phyloP scores from a whole-genome alignment of 2,113 vertebrate genomes.

The Ammodytes marinus region DNA sequence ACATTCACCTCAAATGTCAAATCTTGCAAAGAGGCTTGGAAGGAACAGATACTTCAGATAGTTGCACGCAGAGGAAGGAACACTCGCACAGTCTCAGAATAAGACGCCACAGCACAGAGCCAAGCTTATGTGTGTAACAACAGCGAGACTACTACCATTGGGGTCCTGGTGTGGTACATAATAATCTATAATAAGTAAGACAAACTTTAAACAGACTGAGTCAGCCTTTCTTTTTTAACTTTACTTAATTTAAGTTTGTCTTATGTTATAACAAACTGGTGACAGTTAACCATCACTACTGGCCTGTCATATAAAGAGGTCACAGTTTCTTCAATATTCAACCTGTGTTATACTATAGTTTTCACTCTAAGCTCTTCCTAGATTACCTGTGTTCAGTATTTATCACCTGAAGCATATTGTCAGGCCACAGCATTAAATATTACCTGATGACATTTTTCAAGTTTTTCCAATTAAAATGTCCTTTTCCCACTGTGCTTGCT shows the following conservation, averaged over 20 bases:
- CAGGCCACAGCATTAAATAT: background rate
- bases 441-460: background rate
- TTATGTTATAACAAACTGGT: background rate
- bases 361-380: background rate
- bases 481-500: background rate
- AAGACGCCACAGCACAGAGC: background rate
- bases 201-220: background rate
- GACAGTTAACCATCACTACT: background rate
- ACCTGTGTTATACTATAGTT: background rate
- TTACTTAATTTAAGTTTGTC: no score
- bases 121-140: background rate
- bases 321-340: background rate
- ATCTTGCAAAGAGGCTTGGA: slow-evolving; percentile 1
- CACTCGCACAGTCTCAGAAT: slow-evolving; percentile 4
- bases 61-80: background rate
- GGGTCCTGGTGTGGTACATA: background rate
- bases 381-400: background rate
- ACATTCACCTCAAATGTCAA: slow-evolving; percentile 28
- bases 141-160: background rate
- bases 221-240: background rate
- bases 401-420: background rate
- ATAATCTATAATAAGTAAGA: background rate
- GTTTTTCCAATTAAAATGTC: background rate
- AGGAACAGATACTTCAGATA: slow-evolving; percentile 26
- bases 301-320: background rate